Evolutionary conservation across 2,888 invertebrate genomes (phyloP).

Genomic region (Lasioglossum malachurum): DNA sequence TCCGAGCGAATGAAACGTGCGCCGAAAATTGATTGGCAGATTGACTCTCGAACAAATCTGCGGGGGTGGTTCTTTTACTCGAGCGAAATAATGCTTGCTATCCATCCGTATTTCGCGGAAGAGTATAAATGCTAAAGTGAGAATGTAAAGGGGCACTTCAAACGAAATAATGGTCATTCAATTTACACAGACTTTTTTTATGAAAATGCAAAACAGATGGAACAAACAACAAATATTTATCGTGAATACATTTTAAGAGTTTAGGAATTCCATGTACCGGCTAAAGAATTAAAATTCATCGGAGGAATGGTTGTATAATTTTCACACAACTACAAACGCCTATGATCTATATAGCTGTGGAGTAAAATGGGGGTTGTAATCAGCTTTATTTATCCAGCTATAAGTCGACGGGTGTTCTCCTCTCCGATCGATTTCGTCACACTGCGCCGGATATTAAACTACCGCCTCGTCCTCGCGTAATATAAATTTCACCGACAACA

Average conservation of each 20-base stretch:
- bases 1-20: neutral
- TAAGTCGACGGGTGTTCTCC: slow-evolving; percentile 5
- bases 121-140: neutral
- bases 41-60: slow-evolving; percentile 11
- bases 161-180: neutral
- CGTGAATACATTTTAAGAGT: neutral
- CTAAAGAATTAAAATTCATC: neutral
- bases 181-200: neutral
- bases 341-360: neutral
- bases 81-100: neutral
- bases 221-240: neutral
- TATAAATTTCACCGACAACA: slow-evolving; percentile 35
- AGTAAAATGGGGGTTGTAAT: neutral
- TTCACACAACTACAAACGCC: neutral
- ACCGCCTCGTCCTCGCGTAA: slow-evolving; percentile 4
- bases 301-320: neutral
- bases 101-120: neutral
- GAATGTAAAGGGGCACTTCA: neutral
- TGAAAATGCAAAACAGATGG: neutral
- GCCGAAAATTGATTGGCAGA: slow-evolving; percentile 6
- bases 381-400: slow-evolving; percentile 34
- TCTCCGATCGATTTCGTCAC: slow-evolving; percentile 16
- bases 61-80: neutral
- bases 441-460: slow-evolving; percentile 47
- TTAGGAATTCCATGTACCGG: neutral